Conservation (phyloP, 2,113 vertebrate species). For the human (Homo sapiens) region DNA sequence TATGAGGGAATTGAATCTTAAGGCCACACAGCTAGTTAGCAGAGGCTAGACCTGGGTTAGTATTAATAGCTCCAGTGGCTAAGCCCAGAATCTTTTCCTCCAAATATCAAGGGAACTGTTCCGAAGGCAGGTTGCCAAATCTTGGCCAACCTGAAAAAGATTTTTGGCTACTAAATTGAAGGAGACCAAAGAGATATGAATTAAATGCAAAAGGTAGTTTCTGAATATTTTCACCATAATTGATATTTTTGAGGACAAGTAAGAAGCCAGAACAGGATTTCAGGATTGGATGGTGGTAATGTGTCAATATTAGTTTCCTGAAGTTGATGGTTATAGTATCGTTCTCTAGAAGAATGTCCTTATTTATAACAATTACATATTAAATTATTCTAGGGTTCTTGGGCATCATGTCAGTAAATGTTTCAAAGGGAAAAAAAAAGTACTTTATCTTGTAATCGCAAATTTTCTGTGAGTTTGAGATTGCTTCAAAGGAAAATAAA, state of each 20-base stretch:
- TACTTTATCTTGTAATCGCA: background rate
- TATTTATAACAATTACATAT: background rate
- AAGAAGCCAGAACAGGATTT: background rate
- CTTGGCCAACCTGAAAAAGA: background rate
- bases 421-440: background rate
- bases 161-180: background rate
- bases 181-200: background rate
- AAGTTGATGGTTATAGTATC: background rate
- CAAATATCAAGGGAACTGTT: background rate
- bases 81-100: background rate
- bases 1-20: background rate
- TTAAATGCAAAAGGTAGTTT: background rate
- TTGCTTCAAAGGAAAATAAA: constrained; percentile 14
- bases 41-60: background rate
- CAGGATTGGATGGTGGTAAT: background rate
- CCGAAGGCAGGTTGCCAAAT: background rate
- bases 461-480: constrained; percentile 15
- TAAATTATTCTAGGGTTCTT: background rate
- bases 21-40: background rate
- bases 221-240: background rate
- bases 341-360: background rate
- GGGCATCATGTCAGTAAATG: background rate
- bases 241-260: background rate
- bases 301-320: background rate
- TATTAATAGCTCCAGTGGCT: background rate